Evolutionary conservation across 2,113 vertebrate species (phyloP).

Genomic region (Spea bombifrons): DNA sequence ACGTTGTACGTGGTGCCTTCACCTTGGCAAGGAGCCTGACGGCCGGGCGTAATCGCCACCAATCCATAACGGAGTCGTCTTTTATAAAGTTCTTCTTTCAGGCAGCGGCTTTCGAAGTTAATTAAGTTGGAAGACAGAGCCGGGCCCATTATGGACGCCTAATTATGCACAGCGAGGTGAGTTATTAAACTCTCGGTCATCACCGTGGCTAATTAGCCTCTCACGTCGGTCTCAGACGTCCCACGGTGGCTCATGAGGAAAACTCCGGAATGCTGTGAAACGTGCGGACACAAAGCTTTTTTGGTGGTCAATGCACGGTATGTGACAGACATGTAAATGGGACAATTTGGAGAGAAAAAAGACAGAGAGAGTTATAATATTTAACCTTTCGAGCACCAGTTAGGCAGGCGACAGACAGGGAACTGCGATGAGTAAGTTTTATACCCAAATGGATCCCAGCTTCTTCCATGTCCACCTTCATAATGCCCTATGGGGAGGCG

Average conservation of each 20-base stretch:
- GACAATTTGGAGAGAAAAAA: too few relatives aligned
- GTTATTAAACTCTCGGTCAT: conserved; percentile 16
- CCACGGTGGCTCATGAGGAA: not conserved
- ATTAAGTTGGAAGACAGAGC: conserved; percentile 25
- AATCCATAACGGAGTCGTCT: conserved; percentile 8
- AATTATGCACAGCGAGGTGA: conserved; percentile 30
- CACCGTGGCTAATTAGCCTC: conserved; percentile 9
- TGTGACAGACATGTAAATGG: not conserved
- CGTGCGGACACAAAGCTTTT: not conserved
- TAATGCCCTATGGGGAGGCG: too few relatives aligned
- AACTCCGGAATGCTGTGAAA: not conserved
- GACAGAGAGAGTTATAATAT: too few relatives aligned
- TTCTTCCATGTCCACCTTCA: too few relatives aligned
- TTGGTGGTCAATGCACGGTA: not conserved
- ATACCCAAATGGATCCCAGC: too few relatives aligned
- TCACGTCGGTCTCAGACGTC: not conserved
- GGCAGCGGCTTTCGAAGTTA: conserved; percentile 22
- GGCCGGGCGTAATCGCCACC: too few relatives aligned
- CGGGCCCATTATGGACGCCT: not conserved
- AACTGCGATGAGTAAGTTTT: too few relatives aligned
- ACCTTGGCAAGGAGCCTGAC: too few relatives aligned
- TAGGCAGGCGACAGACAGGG: too few relatives aligned
- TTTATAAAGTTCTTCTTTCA: conserved; percentile 19
- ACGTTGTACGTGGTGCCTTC: too few relatives aligned
- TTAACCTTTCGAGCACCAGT: too few relatives aligned